These are phyloP conservation scores for Peromyscus polionotus DNA, from an alignment of 2,113 vertebrate species.

Conservation along the genomic window DNA sequence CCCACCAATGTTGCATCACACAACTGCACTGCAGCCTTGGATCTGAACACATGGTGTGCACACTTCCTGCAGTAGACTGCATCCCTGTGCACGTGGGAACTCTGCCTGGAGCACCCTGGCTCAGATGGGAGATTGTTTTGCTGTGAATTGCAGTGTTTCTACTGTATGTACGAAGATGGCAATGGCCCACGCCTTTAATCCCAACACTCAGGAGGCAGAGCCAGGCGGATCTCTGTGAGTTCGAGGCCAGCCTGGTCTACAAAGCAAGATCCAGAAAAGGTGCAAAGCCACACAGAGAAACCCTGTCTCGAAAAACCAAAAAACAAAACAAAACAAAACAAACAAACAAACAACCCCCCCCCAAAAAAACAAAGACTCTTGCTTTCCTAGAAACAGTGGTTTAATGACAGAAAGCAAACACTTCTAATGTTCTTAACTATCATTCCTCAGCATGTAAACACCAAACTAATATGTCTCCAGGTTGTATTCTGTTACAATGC, in stretches of 20 bases:
- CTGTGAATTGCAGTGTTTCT: background rate
- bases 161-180: background rate
- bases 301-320: too few relatives aligned
- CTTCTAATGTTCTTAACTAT: background rate
- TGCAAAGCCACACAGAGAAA: too few relatives aligned
- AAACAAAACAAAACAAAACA: too few relatives aligned
- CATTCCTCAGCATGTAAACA: background rate
- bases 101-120: background rate
- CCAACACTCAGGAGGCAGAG: too few relatives aligned
- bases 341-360: too few relatives aligned
- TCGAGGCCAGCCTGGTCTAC: too few relatives aligned
- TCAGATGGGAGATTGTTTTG: background rate
- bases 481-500: background rate
- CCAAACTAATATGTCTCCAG: background rate
- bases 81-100: background rate
- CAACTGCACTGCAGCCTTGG: background rate
- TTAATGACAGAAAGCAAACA: background rate
- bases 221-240: too few relatives aligned
- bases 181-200: too few relatives aligned
- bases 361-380: background rate
- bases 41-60: background rate
- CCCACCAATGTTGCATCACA: fast-evolving
- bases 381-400: background rate
- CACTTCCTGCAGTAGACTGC: background rate
- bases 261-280: too few relatives aligned